Base-by-base conservation (phyloP, 2,888 invertebrate species). In the Sabatieria punctata region DNA sequence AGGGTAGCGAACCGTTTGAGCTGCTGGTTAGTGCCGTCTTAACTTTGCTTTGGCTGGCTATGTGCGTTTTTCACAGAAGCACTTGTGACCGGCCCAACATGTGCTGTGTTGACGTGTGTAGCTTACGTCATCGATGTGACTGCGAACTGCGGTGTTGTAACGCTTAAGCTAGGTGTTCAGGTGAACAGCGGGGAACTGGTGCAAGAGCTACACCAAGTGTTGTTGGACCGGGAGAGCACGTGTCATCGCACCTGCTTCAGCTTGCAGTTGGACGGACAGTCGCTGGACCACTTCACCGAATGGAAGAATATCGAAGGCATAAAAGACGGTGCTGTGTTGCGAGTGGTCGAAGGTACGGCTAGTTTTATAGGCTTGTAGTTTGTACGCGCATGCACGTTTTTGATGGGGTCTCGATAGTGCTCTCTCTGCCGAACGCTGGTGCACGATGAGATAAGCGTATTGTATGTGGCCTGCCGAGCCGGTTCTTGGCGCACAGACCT, bases 231-330 rank as follows among this genome's bases (percentile, higher is more conserved):
- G 24, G 97, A 97, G 68, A 91, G 95, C 65, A 93, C 95, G 0
- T 97, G 95, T 63, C 93, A 95, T 65, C 77, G 95, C 46, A 97
- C 97, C 1, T 97, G 97, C 65, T 97, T 97, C 68, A 89, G 89
- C 6, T 18, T 45, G 4, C 91, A 93, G 69, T 72, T 95, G 41
- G 88, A 95, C 61, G 86, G 86, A 30, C 79, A 79, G 46, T 85
- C 86, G 0, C 72, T 97, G 54, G 97, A 97, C 65, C 91, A 93
- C 70, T 97, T 95, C 71, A 86, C 93, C 2, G 97, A 97, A 69
- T 71, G 97, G 52, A 95, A 95, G 68, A 86, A 83, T 63, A 83
- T 97, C 56, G 89, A 91, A 62, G 86, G 86, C 1, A 72, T 97
- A 40, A 85, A 86, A 66, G 91, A 93, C 66, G 89, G 86, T 19